These are phyloP conservation scores for Limnephilus marmoratus DNA, from an alignment of 2,888 invertebrate species.

Conservation along the genomic window DNA sequence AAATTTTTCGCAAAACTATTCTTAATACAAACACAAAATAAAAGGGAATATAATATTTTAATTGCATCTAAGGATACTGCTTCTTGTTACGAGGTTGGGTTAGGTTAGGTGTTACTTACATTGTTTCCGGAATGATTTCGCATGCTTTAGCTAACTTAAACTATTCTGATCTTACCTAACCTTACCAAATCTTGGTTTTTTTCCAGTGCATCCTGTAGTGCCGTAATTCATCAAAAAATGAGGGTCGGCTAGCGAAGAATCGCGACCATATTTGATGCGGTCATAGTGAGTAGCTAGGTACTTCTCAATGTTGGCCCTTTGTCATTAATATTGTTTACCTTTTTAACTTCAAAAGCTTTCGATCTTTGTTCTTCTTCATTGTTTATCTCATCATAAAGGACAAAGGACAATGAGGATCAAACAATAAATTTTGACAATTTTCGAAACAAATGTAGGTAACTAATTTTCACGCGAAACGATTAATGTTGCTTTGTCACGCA, in stretches of 20 bases:
- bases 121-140: not conserved
- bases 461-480: constrained; percentile 5
- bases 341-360: constrained; percentile 53
- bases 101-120: not conserved
- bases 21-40: not conserved
- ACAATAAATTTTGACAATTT: constrained; percentile 40
- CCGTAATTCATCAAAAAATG: not conserved
- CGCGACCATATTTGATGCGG: constrained; percentile 62
- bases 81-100: not conserved
- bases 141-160: not conserved
- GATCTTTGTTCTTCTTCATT: constrained; percentile 40
- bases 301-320: constrained; percentile 50
- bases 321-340: constrained; percentile 64
- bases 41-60: too few relatives aligned
- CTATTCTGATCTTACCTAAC: not conserved
- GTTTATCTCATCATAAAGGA: constrained; percentile 48
- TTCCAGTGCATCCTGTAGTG: not conserved
- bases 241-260: not conserved
- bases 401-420: constrained; percentile 54
- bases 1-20: not conserved
- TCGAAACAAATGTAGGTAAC: constrained; percentile 30
- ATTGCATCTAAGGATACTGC: too few relatives aligned
- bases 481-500: constrained; percentile 7
- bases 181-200: not conserved
- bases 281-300: constrained; percentile 33